Conservation (phyloP, 2,888 invertebrate genomes). For the Yponomeuta plumbellus region DNA sequence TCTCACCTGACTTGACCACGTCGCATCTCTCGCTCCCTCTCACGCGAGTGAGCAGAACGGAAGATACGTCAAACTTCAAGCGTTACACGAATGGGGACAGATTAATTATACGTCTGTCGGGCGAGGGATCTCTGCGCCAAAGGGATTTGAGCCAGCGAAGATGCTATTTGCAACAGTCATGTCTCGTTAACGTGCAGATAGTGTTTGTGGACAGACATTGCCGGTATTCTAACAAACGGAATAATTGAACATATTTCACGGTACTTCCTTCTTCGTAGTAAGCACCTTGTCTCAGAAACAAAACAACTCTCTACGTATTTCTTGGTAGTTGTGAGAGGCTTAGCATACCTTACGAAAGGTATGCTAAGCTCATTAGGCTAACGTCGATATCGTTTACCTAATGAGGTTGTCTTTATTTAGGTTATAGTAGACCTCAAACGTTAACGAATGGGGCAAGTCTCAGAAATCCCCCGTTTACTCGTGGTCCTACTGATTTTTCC, state of each 20-base stretch:
- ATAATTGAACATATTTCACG: neutral
- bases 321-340: neutral
- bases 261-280: neutral
- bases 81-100: neutral
- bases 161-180: constrained; percentile 1
- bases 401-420: too few relatives aligned
- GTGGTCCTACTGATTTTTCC: too few relatives aligned
- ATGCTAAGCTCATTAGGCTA: too few relatives aligned
- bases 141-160: neutral
- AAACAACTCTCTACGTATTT: neutral
- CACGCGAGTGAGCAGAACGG: neutral
- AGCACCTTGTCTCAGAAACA: neutral
- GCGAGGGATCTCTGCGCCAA: neutral
- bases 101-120: constrained; percentile 1
- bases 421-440: too few relatives aligned
- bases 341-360: neutral
- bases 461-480: too few relatives aligned
- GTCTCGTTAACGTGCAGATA: constrained; percentile 2
- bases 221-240: neutral
- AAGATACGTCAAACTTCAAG: neutral
- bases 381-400: too few relatives aligned
- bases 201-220: neutral
- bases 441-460: too few relatives aligned
- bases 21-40: neutral
- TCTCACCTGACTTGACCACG: neutral